Base-by-base conservation (phyloP, 2,113 vertebrate genomes). In the Takifugu bimaculatus region DNA sequence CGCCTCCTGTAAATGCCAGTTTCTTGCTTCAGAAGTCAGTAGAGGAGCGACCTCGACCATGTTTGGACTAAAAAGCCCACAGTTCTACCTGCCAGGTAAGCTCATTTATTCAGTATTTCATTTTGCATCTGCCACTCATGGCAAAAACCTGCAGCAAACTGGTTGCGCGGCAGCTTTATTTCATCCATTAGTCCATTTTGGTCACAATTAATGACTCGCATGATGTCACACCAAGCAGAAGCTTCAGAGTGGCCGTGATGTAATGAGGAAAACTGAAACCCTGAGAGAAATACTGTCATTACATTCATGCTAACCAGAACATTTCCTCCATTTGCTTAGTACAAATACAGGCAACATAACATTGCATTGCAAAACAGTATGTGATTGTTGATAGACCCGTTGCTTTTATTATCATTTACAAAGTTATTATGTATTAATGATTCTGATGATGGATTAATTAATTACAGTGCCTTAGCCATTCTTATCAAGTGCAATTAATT, bases 71-170 rank as follows among this genome's bases (percentile, higher is more conserved):
- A 95, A 96, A 84, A 88, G 91, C 44, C 92, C 94, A 61, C 93
- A 94, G 75, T 95, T 93, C 92, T 96, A 93, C 91, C 91, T 94
- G 83, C 91, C 92, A 94, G 94, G 94, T 95, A 92, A 93, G 93
- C 60, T 26, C 32, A 10, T 56, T 74, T 54, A 26, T 60, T 53
- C 54, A 15, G 4, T n/a, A 12, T 65, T 45, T 32, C 13, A 14
- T 57, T 43, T 35, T 50, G 50, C 51, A 57, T 39, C 7, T 11
- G 35, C 9, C 35, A 39, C 35, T 11, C 35, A 11, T 3, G 35
- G 35, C 35, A 10, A 10, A 9, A 39, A 39, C 29, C 39, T 62
- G 44, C 1, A 4, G 4, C 11, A 15, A 47, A 47, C 15, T 50
- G 70, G 63, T 55, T 63, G 63, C 76, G 57, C 56, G 42, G 49